Conservation (phyloP, 2,113 vertebrate genomes). For the Clupea harengus region DNA sequence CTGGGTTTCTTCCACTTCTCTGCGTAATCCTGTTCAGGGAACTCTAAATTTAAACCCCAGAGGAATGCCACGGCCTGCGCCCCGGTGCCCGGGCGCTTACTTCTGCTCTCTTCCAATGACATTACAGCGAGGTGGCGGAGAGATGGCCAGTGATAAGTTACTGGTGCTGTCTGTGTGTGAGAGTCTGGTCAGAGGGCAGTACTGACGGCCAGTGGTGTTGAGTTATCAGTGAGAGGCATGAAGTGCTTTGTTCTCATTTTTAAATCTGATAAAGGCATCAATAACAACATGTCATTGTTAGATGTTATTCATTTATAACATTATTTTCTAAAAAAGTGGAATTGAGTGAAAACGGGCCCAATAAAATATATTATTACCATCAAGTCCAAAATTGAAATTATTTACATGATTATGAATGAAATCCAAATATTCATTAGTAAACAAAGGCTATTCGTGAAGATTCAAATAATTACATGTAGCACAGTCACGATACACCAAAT, state of each 20-base stretch:
- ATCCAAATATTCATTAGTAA: too few relatives aligned
- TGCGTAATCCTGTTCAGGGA: conserved; percentile 61
- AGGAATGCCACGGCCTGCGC: conserved; percentile 47
- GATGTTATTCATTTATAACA: not conserved
- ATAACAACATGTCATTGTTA: not conserved
- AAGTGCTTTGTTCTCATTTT: not conserved
- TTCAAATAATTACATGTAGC: too few relatives aligned
- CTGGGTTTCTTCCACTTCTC: conserved; percentile 30
- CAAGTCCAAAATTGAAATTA: too few relatives aligned
- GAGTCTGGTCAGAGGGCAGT: not conserved
- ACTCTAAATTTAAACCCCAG: conserved; percentile 58
- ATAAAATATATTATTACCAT: too few relatives aligned
- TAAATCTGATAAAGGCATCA: not conserved
- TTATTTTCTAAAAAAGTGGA: too few relatives aligned
- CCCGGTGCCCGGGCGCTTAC: conserved; percentile 54
- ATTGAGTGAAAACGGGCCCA: too few relatives aligned
- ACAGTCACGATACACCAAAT: not conserved
- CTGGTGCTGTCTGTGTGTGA: not conserved
- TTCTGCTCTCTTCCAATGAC: conserved; percentile 40
- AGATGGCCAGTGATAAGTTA: not conserved
- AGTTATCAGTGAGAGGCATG: not conserved
- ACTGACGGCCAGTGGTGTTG: not conserved
- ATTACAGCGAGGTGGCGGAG: not conserved
- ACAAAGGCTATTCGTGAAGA: too few relatives aligned
- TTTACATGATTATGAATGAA: not conserved